phyloP scores from a whole-genome alignment of 2,888 invertebrate genomes.

The Philaethria dido region DNA sequence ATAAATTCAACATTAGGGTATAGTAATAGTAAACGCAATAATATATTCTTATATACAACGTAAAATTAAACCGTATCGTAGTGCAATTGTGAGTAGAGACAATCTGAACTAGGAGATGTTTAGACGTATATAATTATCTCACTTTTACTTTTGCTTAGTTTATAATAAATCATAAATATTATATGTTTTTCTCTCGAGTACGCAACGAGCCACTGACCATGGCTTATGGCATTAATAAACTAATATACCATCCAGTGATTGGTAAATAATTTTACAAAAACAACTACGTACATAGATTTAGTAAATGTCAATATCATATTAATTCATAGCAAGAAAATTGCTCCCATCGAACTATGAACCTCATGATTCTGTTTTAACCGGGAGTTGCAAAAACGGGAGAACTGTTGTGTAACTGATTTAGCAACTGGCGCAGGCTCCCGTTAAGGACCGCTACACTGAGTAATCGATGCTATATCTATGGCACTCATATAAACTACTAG shows the following conservation, averaged over 20 bases:
- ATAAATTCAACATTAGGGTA: too few relatives aligned
- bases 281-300: background rate
- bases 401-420: slow-evolving; percentile 50
- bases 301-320: background rate
- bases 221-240: background rate
- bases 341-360: slow-evolving; percentile 37
- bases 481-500: slow-evolving; percentile 46
- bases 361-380: background rate
- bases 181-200: background rate
- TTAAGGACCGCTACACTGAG: slow-evolving; percentile 63
- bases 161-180: too few relatives aligned
- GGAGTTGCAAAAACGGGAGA: slow-evolving; percentile 45
- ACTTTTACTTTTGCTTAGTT: too few relatives aligned
- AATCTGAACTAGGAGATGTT: too few relatives aligned
- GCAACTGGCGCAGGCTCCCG: slow-evolving; percentile 61
- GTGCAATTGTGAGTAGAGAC: too few relatives aligned
- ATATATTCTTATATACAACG: too few relatives aligned
- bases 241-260: background rate
- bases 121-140: too few relatives aligned
- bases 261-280: background rate
- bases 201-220: background rate
- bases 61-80: too few relatives aligned
- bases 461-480: slow-evolving; percentile 54
- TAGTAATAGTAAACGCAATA: too few relatives aligned
- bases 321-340: background rate